phyloP scores from a whole-genome alignment of 2,113 vertebrate genomes.

The Indri indri region DNA sequence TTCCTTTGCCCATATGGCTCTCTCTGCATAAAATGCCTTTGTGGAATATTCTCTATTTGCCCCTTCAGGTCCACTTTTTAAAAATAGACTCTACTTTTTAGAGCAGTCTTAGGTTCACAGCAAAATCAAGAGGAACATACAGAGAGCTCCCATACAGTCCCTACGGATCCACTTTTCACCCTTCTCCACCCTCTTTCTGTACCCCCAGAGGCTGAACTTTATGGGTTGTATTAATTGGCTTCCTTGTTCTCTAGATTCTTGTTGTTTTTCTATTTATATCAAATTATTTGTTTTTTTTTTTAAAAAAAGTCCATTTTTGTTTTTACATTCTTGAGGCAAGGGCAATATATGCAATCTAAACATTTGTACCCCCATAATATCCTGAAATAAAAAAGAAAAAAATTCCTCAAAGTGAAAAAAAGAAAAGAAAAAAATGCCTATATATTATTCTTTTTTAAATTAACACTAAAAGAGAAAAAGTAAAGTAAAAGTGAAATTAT shows the following conservation, averaged over 20 bases:
- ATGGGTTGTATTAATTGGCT: background rate
- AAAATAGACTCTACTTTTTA: constrained; percentile 16
- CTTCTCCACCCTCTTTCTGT: background rate
- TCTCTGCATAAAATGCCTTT: background rate
- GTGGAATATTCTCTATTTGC: background rate
- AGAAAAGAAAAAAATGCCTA: background rate
- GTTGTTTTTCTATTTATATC: background rate
- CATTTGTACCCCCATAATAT: too few species aligned
- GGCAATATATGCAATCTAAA: too few species aligned
- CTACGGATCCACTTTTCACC: background rate
- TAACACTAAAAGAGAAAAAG: constrained; percentile 1
- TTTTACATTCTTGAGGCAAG: too few species aligned
- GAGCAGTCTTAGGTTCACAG: background rate
- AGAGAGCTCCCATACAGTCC: background rate
- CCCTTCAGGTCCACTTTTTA: background rate
- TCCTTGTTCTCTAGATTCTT: background rate
- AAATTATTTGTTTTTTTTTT: constrained; percentile 5
- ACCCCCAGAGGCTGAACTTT: background rate
- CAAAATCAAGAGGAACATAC: background rate
- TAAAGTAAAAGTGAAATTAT: constrained; percentile 2
- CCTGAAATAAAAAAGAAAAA: too few species aligned
- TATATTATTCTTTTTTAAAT: background rate
- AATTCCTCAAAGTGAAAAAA: too few species aligned
- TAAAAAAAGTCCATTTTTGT: too few species aligned
- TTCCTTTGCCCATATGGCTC: background rate